A percentile compares a stretch with the other conserved stretches of the same genome.
phyloP scores from a whole-genome alignment of 2,888 invertebrate species.

The Melinaea menophilus region DNA sequence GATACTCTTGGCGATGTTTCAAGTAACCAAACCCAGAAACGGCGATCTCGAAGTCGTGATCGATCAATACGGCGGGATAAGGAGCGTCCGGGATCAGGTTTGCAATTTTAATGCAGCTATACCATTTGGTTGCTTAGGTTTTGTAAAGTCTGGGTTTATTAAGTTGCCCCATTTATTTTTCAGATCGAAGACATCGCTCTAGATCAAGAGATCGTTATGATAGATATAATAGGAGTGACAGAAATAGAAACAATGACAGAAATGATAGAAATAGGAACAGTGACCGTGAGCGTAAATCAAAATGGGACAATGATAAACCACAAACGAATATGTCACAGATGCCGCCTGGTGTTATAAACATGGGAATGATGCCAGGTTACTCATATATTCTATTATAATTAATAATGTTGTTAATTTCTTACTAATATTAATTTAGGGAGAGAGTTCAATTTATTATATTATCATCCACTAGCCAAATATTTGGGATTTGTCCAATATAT shows the following conservation, averaged over 20 bases:
- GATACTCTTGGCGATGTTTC: slow-evolving; percentile 21
- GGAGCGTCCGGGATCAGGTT: slow-evolving; percentile 30
- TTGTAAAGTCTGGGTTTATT: too few species aligned
- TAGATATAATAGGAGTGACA: slow-evolving; percentile 27
- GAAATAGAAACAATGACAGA: slow-evolving; percentile 31
- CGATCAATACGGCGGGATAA: slow-evolving; percentile 18
- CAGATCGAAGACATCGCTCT: slow-evolving; percentile 34
- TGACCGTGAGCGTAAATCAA: slow-evolving; percentile 35
- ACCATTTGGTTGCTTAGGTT: not conserved
- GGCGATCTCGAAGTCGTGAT: slow-evolving; percentile 16
- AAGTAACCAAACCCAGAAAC: slow-evolving; percentile 24
- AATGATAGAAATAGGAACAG: slow-evolving; percentile 31
- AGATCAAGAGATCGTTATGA: slow-evolving; percentile 38
- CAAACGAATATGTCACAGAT: slow-evolving; percentile 7
- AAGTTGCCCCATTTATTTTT: not conserved
- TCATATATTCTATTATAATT: not conserved
- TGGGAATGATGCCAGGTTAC: slow-evolving; percentile 47
- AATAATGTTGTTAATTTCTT: too few species aligned
- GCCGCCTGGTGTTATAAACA: slow-evolving; percentile 20
- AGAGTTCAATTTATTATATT: too few species aligned
- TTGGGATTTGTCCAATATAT: too few species aligned
- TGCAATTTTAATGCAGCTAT: not conserved
- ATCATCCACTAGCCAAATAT: too few species aligned
- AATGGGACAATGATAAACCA: slow-evolving; percentile 41
- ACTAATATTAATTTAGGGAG: too few species aligned